Evolutionary conservation across 37 sponge, comb jelly and placozoan genomes (phyloP).

Genomic region (Beroe ovata): DNA sequence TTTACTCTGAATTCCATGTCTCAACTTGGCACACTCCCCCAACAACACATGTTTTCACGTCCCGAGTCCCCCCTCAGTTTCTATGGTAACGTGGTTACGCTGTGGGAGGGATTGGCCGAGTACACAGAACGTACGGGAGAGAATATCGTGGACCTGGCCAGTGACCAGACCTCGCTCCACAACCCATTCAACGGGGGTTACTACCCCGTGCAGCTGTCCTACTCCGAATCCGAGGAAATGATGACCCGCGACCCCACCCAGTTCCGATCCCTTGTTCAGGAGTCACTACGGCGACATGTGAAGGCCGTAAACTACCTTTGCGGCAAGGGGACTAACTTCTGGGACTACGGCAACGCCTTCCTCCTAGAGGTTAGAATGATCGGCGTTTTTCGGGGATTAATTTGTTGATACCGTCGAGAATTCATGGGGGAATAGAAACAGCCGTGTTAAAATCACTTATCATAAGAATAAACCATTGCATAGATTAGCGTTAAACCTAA

Average conservation of each 20-base stretch:
- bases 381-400: too few species aligned
- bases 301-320: slow-evolving; percentile 87
- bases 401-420: too few species aligned
- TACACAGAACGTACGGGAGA: slow-evolving; percentile 89
- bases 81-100: slow-evolving; percentile 88
- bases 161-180: slow-evolving; percentile 98
- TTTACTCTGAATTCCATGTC: too few species aligned
- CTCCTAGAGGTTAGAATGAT: slow-evolving; percentile 82
- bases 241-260: slow-evolving; percentile 74
- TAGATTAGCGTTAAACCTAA: too few species aligned
- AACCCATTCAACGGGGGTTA: slow-evolving; percentile 97
- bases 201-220: slow-evolving; percentile 84
- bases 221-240: slow-evolving; percentile 74
- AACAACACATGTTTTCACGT: too few species aligned
- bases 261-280: slow-evolving; percentile 87
- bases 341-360: slow-evolving; percentile 99
- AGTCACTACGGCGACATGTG: slow-evolving; percentile 87
- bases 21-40: too few species aligned
- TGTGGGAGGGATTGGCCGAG: slow-evolving; percentile 87
- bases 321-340: slow-evolving; percentile 84
- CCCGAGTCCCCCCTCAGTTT: slow-evolving; percentile 73
- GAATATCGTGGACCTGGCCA: slow-evolving; percentile 86
- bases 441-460: too few species aligned
- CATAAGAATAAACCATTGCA: too few species aligned
- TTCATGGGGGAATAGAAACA: too few species aligned